These are phyloP conservation scores for Lycaena phlaeas DNA, from an alignment of 2,888 invertebrate species.

Conservation along the genomic window DNA sequence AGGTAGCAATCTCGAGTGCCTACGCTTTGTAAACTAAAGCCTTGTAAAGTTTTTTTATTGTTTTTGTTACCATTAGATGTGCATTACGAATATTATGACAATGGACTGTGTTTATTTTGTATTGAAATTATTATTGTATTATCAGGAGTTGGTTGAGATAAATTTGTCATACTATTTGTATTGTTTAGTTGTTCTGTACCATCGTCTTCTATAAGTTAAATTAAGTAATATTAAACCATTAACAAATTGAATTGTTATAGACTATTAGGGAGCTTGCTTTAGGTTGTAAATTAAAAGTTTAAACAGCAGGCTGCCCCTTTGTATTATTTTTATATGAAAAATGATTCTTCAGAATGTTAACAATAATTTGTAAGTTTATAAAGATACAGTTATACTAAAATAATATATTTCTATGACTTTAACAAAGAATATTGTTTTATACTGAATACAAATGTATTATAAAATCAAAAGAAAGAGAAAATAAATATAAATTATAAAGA, in stretches of 20 bases:
- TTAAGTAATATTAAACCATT: conserved; percentile 66
- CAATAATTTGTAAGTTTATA: conserved; percentile 71
- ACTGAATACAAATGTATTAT: conserved; percentile 69
- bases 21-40: conserved; percentile 73
- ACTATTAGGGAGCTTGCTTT: conserved; percentile 32
- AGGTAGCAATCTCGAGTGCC: conserved; percentile 74
- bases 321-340: conserved; percentile 68
- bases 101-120: not conserved
- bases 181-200: conserved; percentile 56
- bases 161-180: conserved; percentile 5
- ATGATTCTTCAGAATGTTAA: conserved; percentile 67
- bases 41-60: conserved; percentile 61
- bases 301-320: conserved; percentile 38
- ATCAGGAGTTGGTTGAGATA: not conserved
- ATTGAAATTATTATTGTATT: conserved; percentile 2
- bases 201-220: conserved; percentile 65
- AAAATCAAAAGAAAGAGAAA: conserved; percentile 48
- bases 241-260: conserved; percentile 70
- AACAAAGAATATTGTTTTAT: conserved; percentile 73
- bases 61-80: conserved; percentile 70
- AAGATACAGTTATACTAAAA: conserved; percentile 69
- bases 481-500: conserved; percentile 71
- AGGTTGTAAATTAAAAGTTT: conserved; percentile 19
- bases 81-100: conserved; percentile 33
- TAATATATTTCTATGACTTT: conserved; percentile 73